Evolutionary conservation across 2,113 vertebrate genomes (phyloP).

Genomic region (Suricata suricatta): DNA sequence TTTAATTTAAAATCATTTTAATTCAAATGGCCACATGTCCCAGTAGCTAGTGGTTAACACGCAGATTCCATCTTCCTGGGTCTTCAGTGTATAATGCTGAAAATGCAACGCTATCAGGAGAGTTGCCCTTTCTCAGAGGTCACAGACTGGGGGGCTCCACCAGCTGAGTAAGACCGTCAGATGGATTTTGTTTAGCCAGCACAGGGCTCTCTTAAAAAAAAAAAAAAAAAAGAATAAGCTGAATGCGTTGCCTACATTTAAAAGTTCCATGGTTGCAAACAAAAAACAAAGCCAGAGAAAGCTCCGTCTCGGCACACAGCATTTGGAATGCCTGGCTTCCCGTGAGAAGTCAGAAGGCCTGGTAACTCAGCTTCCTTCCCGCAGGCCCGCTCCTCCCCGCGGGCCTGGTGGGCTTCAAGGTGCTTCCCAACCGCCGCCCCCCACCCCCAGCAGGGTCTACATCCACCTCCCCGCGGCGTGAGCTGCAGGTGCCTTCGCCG

Average conservation of each 20-base stretch:
- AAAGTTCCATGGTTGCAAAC: background rate
- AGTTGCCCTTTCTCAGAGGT: background rate
- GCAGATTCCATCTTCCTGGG: background rate
- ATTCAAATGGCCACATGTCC: background rate
- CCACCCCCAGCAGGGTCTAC: fast-evolving
- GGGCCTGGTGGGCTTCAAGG: background rate
- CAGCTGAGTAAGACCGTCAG: background rate
- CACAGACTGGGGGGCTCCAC: background rate
- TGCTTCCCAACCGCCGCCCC: background rate
- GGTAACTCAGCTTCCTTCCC: background rate
- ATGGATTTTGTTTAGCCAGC: background rate
- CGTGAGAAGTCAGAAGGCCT: background rate
- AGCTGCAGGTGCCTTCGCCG: fast-evolving
- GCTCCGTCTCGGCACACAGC: background rate
- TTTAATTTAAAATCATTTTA: background rate
- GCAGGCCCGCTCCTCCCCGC: fast-evolving
- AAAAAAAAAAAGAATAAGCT: background rate
- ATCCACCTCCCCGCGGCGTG: background rate
- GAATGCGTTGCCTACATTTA: background rate
- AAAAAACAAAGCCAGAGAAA: too few species aligned
- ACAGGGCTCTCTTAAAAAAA: background rate
- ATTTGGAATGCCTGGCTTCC: background rate
- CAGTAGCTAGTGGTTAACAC: background rate
- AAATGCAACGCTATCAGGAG: background rate
- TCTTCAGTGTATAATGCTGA: background rate